phyloP scores from a whole-genome alignment of 2,888 invertebrate species.

The Brenthis ino region DNA sequence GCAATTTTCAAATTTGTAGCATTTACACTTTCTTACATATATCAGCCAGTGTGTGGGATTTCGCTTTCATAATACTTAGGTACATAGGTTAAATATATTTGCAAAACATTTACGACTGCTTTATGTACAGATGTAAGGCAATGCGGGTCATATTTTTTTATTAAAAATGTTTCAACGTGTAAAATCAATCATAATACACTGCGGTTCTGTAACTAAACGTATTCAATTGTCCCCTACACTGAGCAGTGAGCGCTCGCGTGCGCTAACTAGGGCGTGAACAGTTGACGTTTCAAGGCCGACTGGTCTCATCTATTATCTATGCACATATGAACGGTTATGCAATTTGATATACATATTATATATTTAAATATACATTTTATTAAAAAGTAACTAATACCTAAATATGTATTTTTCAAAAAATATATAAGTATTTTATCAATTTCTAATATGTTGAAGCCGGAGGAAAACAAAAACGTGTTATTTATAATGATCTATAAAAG shows the following conservation, averaged over 20 bases:
- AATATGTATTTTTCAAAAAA: neutral
- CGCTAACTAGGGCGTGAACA: slow-evolving; percentile 33
- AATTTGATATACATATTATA: slow-evolving; percentile 7
- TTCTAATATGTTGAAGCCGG: neutral
- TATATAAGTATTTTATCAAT: neutral
- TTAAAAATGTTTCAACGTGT: too few relatives aligned
- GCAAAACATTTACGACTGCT: too few relatives aligned
- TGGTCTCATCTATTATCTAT: slow-evolving; percentile 23
- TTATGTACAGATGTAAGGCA: too few relatives aligned
- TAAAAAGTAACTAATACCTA: too few relatives aligned
- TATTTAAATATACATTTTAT: neutral
- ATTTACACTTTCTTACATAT: too few relatives aligned
- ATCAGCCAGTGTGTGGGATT: too few relatives aligned
- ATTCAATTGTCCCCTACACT: slow-evolving; percentile 15
- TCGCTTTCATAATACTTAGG: too few relatives aligned
- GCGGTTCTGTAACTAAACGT: neutral
- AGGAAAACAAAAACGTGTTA: too few relatives aligned
- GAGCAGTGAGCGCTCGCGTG: slow-evolving; percentile 28
- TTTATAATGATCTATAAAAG: too few relatives aligned
- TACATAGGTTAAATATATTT: too few relatives aligned
- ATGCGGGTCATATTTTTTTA: too few relatives aligned
- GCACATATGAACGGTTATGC: slow-evolving; percentile 13
- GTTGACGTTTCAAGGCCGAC: slow-evolving; percentile 35
- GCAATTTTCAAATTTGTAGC: too few relatives aligned
- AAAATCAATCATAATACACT: neutral